Evolutionary conservation across 2,888 invertebrate genomes (phyloP).

Genomic region (Watsonalla binaria): DNA sequence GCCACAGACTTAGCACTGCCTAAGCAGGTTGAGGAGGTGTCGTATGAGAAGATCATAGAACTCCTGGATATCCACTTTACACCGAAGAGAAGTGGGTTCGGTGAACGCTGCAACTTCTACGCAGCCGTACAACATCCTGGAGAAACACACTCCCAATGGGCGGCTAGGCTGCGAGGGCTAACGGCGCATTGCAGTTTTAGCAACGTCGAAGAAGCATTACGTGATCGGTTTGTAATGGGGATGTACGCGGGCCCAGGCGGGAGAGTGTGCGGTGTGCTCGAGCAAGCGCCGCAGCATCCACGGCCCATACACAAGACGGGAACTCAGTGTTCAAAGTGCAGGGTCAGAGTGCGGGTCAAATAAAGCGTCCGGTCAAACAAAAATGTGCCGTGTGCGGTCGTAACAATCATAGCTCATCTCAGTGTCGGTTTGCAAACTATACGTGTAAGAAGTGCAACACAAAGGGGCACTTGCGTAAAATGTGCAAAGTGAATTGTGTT

Average conservation of each 20-base stretch:
- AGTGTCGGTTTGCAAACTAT: constrained; percentile 18
- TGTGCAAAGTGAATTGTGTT: constrained; percentile 14
- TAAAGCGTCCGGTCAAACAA: constrained; percentile 2
- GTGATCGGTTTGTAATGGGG: constrained; percentile 20
- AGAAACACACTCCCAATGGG: constrained; percentile 11
- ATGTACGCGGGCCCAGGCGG: constrained; percentile 20
- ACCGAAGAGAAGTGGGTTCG: no score
- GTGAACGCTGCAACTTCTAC: no score
- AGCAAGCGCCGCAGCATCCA: constrained; percentile 6
- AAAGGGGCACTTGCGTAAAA: constrained; percentile 15
- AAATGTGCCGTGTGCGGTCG: constrained; percentile 21
- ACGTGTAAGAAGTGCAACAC: constrained; percentile 16
- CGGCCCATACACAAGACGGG: background rate
- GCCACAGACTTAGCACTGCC: no score
- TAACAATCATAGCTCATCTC: constrained; percentile 14
- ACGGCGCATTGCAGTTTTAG: constrained; percentile 14
- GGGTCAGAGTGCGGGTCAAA: constrained; percentile 1
- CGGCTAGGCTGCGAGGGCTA: constrained; percentile 15
- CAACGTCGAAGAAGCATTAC: constrained; percentile 16
- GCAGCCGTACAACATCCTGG: no score
- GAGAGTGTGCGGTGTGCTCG: constrained; percentile 21
- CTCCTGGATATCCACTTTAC: no score
- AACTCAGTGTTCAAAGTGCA: background rate
- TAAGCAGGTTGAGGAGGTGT: no score
- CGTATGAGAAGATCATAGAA: no score